Base-by-base conservation (phyloP, 1,140 invertebrate species). In the Medauroidea extradentata region DNA sequence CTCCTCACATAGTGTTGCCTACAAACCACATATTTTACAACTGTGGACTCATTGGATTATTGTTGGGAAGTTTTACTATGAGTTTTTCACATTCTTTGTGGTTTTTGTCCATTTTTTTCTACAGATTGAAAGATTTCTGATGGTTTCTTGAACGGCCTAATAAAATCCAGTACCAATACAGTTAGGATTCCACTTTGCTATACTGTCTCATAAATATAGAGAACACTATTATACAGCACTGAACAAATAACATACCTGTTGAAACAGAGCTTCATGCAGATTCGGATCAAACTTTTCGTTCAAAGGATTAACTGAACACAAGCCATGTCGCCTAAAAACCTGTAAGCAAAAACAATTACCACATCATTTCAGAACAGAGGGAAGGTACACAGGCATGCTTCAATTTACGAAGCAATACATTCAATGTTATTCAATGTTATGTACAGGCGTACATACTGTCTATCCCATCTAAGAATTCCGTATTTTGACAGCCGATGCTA, bases 251-350 rank as follows among this genome's bases (percentile, higher is more conserved):
- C 27, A 68, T 76, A 89, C 88, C 80, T 95, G 90, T 78, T 96
- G 87, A 78, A 98, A 98, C 46, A 98, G 74, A 0, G 96, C 96
- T 77, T 99, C 95, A 69, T 99, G 96, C 56, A 91, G 76, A 75
- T 98, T 96, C 3, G 96, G 96, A 79, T 99, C 87, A 77, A 99
- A 99, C 75, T 96, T 96, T 67, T 96, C 90, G 65, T 95, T 85
- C 11, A 93, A 62, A 19, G 96, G 96, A 73, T 93, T 89, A 16
- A 98, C 81, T 42, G 85, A 80, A 53, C 85, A 78, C 29, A 99
- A 76, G 8, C 96, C 96, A 78, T 99, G 91, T 64, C 93, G 84
- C 52, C 85, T 85, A 71, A 98, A 98, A 1, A 96, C 92, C 82
- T 87, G 76, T n/a, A n/a, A n/a, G n/a, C 38, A 57, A 65, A 48